These are phyloP conservation scores for Montipora capitata DNA, from an alignment of 92 coral and sea anemone genomes.

Conservation along the genomic window DNA sequence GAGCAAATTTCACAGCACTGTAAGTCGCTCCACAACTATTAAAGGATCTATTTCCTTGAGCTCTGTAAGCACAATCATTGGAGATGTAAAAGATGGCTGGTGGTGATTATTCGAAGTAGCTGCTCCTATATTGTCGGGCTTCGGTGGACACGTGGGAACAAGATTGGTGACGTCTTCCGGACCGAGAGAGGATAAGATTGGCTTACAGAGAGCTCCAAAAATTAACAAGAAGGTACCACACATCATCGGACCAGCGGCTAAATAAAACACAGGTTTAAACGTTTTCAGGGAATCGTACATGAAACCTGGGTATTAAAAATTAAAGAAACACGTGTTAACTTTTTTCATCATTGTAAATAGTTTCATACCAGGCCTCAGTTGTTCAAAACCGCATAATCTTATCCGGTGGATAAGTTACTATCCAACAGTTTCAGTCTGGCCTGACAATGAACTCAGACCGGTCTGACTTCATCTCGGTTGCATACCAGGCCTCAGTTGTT, in stretches of 20 bases:
- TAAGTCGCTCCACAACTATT: constrained; percentile 36
- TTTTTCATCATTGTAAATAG: too few relatives aligned
- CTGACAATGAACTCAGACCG: too few relatives aligned
- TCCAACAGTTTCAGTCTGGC: too few relatives aligned
- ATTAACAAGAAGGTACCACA: constrained; percentile 77
- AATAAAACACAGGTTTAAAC: constrained; percentile 88
- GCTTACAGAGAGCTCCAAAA: constrained; percentile 63
- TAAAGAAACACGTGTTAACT: not conserved
- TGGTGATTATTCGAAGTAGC: not conserved
- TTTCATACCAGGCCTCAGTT: too few relatives aligned
- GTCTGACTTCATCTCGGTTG: too few relatives aligned
- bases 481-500: too few relatives aligned
- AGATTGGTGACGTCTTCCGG: constrained; percentile 24
- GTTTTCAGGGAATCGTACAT: constrained; percentile 77
- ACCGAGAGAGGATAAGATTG: constrained; percentile 25
- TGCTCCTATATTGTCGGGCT: constrained; percentile 12
- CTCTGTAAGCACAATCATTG: constrained; percentile 18
- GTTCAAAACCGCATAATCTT: too few relatives aligned
- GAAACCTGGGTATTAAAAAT: constrained; percentile 61
- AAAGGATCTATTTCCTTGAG: constrained; percentile 9
- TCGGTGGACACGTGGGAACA: constrained; percentile 12
- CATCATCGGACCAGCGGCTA: constrained; percentile 92
- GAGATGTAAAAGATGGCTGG: not conserved
- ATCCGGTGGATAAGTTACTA: too few relatives aligned
- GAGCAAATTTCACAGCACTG: constrained; percentile 7